A percentile compares a stretch with the other conserved stretches of the same genome.
phyloP scores from a whole-genome alignment of 92 coral and sea anemone species.

The Phenganax subtilis region DNA sequence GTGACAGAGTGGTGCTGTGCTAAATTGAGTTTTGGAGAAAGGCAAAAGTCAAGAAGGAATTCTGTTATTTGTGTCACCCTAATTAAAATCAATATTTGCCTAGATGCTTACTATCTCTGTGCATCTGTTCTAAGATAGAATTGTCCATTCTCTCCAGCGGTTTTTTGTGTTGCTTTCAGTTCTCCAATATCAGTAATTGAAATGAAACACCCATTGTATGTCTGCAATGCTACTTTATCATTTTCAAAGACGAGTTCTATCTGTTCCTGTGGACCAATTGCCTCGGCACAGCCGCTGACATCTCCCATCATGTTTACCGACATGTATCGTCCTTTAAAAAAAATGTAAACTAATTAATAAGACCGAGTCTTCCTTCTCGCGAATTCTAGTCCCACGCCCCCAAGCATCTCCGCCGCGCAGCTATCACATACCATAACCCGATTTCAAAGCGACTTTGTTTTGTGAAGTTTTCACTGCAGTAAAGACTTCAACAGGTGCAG shows the following conservation, averaged over 20 bases:
- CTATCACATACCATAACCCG: slow-evolving; percentile 76
- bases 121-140: slow-evolving; percentile 74
- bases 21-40: not conserved
- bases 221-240: slow-evolving; percentile 73
- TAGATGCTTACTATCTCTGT: slow-evolving; percentile 58
- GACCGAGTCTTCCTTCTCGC: not conserved
- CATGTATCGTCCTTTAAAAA: slow-evolving; percentile 64
- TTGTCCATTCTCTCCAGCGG: slow-evolving; percentile 68
- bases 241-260: slow-evolving; percentile 80
- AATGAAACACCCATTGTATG: slow-evolving; percentile 90
- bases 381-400: not conserved
- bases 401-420: too few species aligned
- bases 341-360: not conserved
- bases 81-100: not conserved
- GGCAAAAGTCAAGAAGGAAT: not conserved
- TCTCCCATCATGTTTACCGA: slow-evolving; percentile 90
- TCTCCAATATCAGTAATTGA: slow-evolving; percentile 68
- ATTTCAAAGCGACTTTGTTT: slow-evolving; percentile 74
- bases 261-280: slow-evolving; percentile 91
- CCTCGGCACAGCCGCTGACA: slow-evolving; percentile 81
- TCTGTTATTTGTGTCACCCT: not conserved
- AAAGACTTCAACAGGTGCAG: slow-evolving; percentile 91
- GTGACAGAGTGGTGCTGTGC: not conserved
- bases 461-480: slow-evolving; percentile 84
- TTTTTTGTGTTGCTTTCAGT: slow-evolving; percentile 69